Evolutionary conservation across 2,888 invertebrate genomes (phyloP).

Genomic region (Clanis bilineata): DNA sequence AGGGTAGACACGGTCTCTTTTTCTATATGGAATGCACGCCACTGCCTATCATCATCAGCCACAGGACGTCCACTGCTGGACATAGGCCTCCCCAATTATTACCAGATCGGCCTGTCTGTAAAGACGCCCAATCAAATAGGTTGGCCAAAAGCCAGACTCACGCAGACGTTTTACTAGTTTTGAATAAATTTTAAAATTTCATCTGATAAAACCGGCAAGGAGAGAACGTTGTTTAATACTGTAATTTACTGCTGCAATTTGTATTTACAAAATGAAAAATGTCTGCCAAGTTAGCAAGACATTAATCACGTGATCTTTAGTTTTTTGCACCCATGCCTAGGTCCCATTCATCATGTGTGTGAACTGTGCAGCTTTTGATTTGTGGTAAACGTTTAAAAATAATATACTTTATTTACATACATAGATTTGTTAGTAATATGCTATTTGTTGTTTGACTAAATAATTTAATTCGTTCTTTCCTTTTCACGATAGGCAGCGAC

Average conservation of each 20-base stretch:
- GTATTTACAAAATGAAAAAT: conserved; percentile 53
- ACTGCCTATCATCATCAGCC: too few species aligned
- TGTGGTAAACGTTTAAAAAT: neutral
- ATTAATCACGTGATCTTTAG: neutral
- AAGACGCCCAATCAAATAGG: conserved; percentile 35
- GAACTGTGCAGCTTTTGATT: neutral
- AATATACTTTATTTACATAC: too few species aligned
- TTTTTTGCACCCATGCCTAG: neutral
- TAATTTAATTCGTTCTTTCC: too few species aligned
- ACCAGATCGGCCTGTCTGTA: conserved; percentile 20
- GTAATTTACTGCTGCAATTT: conserved; percentile 34
- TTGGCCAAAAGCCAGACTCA: conserved; percentile 58
- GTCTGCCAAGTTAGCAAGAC: conserved; percentile 47
- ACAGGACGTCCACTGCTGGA: too few species aligned
- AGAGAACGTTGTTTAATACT: neutral
- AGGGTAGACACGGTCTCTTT: too few species aligned
- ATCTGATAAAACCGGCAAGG: conserved; percentile 45
- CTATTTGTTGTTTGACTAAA: too few species aligned
- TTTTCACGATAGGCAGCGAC: too few species aligned
- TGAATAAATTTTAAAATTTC: conserved; percentile 60
- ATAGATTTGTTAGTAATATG: too few species aligned
- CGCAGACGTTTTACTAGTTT: conserved; percentile 63
- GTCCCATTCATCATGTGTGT: neutral
- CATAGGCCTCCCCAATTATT: too few species aligned
- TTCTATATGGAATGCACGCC: too few species aligned